Conservation (phyloP, 2,888 invertebrate species). For the Cheilosia urbana region DNA sequence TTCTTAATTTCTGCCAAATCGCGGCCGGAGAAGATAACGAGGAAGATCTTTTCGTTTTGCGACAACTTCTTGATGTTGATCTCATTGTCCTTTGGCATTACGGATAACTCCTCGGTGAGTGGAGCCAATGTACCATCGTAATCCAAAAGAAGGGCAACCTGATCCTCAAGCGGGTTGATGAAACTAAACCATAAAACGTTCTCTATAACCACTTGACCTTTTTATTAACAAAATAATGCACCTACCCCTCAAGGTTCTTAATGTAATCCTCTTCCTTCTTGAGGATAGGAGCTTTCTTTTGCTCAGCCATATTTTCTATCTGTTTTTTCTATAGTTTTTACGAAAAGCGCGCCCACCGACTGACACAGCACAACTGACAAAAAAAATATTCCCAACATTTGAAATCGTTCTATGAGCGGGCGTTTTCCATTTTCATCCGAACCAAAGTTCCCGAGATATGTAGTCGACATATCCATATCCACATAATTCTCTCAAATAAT, state of each 20-base stretch:
- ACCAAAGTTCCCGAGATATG: slow-evolving; percentile 19
- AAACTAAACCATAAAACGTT: slow-evolving; percentile 77
- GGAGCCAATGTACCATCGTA: slow-evolving; percentile 91
- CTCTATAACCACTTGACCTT: slow-evolving; percentile 1
- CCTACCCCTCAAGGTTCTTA: slow-evolving; percentile 82
- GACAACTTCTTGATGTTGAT: slow-evolving; percentile 88
- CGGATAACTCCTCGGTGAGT: slow-evolving; percentile 87
- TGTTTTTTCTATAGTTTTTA: slow-evolving; percentile 59
- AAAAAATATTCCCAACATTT: slow-evolving; percentile 60
- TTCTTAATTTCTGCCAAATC: slow-evolving; percentile 90
- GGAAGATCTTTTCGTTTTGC: slow-evolving; percentile 89
- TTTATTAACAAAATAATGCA: slow-evolving; percentile 12
- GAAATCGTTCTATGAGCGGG: slow-evolving; percentile 62
- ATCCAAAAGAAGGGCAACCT: slow-evolving; percentile 89
- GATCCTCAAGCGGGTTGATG: slow-evolving; percentile 86
- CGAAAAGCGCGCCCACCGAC: slow-evolving; percentile 71
- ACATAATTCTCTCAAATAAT: slow-evolving; percentile 67
- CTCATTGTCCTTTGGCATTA: slow-evolving; percentile 89
- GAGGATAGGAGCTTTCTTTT: slow-evolving; percentile 83
- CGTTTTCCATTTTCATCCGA: slow-evolving; percentile 38
- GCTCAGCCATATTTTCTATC: slow-evolving; percentile 81
- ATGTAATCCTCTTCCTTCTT: slow-evolving; percentile 83
- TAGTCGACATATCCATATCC: slow-evolving; percentile 39
- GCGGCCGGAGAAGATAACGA: slow-evolving; percentile 89
- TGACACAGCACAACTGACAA: slow-evolving; percentile 72